Base-by-base conservation (phyloP, 53 echinoderm and acorn worm genomes). In the Stichopus horrens region DNA sequence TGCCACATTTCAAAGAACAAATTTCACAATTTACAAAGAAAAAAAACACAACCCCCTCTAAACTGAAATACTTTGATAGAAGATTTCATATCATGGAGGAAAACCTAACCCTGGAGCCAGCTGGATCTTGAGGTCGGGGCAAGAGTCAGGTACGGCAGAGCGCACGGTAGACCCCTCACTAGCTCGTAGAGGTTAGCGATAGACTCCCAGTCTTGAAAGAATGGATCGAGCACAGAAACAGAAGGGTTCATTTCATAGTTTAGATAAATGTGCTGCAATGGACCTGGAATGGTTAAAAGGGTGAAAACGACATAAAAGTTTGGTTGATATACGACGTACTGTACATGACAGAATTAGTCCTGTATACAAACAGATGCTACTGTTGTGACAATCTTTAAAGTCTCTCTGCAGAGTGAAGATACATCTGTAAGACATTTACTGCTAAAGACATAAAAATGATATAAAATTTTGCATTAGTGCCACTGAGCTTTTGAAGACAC, bases 121-220 rank as follows among this genome's bases (percentile, higher is more conserved):
- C 92, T 58, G 0, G 89, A 74, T 21, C 92, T 76, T 51, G 87
- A 86, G 6, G 92, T 21, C 4, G 89, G 90, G 13, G 92, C 55
- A 9, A 92, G 83, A 18, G 92, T 86, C 52, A 92, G 74, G 54
- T 92, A 92, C 0, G 92, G 92, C 21, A 92, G 86, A 57, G 74
- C 83, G 16, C 83, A 56, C 11, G 94, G 92, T 16, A 98, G 86
- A 20, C 94, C 93, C 55, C 93, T 87, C 20, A 93, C 93, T 6
- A 93, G 92, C 74, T 92, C 90, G 80, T 96, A 99, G 10, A 99
- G 99, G 37, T 88, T 88, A 5, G 92, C 92, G 21, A 99, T 92
- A 77, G 96, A 94, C 74, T 94, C 89, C 99, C 99, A 99, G 58
- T 96, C 96, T 20, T 92, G 90, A 16, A 92, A 76, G 57, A 99